Evolutionary conservation across 2,888 invertebrate species (phyloP).

Genomic region (Elysia crispata): DNA sequence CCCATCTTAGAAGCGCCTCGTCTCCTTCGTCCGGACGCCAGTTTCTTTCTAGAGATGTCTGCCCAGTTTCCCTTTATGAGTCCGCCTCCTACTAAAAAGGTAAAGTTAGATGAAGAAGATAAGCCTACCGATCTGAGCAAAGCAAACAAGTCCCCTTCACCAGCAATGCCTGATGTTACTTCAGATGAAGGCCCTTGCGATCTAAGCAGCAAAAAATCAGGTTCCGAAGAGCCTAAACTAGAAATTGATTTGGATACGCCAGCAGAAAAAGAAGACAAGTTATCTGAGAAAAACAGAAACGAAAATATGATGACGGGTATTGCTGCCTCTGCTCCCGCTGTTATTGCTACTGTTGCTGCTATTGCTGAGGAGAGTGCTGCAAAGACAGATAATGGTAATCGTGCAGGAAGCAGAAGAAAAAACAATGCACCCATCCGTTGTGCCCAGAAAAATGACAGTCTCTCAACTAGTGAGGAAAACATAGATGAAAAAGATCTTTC

Average conservation of each 20-base stretch:
- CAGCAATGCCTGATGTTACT: not conserved
- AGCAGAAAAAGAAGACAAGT: constrained; percentile 18
- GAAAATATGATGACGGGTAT: too few species aligned
- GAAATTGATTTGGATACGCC: constrained; percentile 45
- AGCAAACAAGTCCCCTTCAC: not conserved
- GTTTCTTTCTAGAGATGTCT: constrained; percentile 67
- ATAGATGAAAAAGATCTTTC: constrained; percentile 57
- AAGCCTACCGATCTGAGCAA: constrained; percentile 49
- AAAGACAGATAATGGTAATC: constrained; percentile 55
- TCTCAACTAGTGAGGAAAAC: constrained; percentile 66
- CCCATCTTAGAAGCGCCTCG: constrained; percentile 59
- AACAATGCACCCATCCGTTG: constrained; percentile 72
- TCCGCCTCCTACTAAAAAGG: constrained; percentile 64
- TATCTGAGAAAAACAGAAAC: constrained; percentile 3
- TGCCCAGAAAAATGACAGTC: constrained; percentile 65
- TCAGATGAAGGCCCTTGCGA: constrained; percentile 34
- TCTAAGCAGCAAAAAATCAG: constrained; percentile 46
- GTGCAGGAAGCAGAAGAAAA: constrained; percentile 68
- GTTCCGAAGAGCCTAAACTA: constrained; percentile 35
- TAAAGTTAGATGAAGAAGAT: constrained; percentile 60
- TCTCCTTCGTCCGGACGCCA: constrained; percentile 58
- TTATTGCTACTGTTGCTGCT: constrained; percentile 26
- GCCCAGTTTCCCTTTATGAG: constrained; percentile 67
- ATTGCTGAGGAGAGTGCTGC: constrained; percentile 58
- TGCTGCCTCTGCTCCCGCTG: too few species aligned